Percentiles rank a stretch among this genome's conserved stretches.
Conservation (phyloP, 1,140 invertebrate species). For the Temnothorax curvispinosus region DNA sequence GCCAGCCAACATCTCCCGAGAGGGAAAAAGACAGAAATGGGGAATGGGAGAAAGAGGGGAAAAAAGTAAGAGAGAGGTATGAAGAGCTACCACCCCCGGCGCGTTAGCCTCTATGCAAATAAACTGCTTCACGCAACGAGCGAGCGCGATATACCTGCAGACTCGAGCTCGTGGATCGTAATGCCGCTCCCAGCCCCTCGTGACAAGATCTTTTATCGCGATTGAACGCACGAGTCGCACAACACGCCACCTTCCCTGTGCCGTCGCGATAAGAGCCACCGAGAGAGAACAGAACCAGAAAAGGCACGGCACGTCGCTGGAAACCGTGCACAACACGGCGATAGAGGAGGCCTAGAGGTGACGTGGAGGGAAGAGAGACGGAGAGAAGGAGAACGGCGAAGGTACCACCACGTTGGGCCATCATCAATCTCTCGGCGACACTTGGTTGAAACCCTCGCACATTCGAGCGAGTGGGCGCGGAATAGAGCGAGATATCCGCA, state of each 20-base stretch:
- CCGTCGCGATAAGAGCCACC: constrained; percentile 77
- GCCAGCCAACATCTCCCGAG: not conserved
- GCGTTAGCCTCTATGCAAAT: constrained; percentile 79
- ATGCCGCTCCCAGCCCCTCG: constrained; percentile 76
- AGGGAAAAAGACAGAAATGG: not conserved
- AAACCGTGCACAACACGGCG: constrained; percentile 67
- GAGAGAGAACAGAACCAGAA: constrained; percentile 68
- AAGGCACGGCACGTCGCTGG: constrained; percentile 63
- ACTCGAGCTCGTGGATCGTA: constrained; percentile 73
- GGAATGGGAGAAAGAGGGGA: constrained; percentile 49
- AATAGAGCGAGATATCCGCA: constrained; percentile 49
- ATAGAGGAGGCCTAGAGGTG: constrained; percentile 41
- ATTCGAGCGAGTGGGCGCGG: constrained; percentile 31
- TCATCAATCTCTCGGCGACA: constrained; percentile 80
- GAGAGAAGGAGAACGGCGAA: constrained; percentile 55
- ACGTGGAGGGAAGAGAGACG: constrained; percentile 26
- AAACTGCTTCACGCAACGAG: constrained; percentile 57
- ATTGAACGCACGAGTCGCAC: constrained; percentile 78
- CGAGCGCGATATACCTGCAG: constrained; percentile 67
- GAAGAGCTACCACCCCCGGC: constrained; percentile 48
- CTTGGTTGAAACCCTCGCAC: constrained; percentile 47
- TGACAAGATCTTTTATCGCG: constrained; percentile 85
- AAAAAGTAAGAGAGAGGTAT: constrained; percentile 72
- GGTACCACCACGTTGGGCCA: constrained; percentile 65
- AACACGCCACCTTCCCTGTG: constrained; percentile 79